Base-by-base conservation (phyloP, 2,888 invertebrate genomes). In the Lapara coniferarum region DNA sequence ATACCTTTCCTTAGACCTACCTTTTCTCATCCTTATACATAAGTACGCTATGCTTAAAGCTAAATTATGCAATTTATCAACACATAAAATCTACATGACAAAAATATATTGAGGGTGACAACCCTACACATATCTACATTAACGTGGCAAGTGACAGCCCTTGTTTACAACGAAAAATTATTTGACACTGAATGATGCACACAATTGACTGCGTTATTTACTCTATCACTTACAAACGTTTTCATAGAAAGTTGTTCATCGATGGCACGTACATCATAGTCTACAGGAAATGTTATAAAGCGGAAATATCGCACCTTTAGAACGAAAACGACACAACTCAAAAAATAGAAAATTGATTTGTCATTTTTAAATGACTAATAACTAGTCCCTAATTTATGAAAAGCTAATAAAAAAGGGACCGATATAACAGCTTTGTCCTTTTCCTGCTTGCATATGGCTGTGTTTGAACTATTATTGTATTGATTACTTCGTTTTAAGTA, bases 51-150 rank as follows among this genome's bases (percentile, higher is more conserved):
- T 71, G 80, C 88, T 89, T 91, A 90, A 80, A 85, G 75, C 89
- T 91, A 90, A 88, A 92, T 91, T 92, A 92, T 91, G 90, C 89
- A 88, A 81, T 88, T 86, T 85, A 87, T 85, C 80, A 84, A 87
- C 87, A 88, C 82, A 88, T 86, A 86, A 88, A 89, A 71, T 86
- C 81, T 85, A 86, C 13, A 46, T 85, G 86, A 89, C 83, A 89
- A 87, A 89, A 86, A 89, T 87, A 89, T 88, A 86, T 81, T 73
- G 78, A 72, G 46, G 77, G 80, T 82, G n/a, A n/a, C n/a, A 77
- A 80, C 70, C 73, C 78, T 80, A 78, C 78, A 78, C 78, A 77
- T 71, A 76, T 73, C 81, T 83, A 86, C 81, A 86, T 77, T 75
- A 82, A 75, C 75, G 81, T 88, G 89, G 89, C 90, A 89, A 90